Percentiles rank a stretch among this genome's conserved stretches.
These are phyloP conservation scores for Triplophysa siluroides DNA, from an alignment of 2,113 vertebrate species.

Conservation along the genomic window DNA sequence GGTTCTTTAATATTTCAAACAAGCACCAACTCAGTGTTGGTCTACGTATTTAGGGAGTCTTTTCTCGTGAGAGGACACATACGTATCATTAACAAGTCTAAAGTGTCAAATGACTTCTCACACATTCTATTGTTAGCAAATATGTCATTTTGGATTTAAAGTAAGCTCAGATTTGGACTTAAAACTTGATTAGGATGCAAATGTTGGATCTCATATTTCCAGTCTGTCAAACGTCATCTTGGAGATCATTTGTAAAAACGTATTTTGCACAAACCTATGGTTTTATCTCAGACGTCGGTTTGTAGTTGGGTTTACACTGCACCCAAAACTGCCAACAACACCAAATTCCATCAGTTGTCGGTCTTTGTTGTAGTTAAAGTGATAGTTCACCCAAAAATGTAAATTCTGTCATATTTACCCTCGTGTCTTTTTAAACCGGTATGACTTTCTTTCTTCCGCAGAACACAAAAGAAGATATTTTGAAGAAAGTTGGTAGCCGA, in stretches of 20 bases:
- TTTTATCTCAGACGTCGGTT: not conserved
- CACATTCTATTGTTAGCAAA: not conserved
- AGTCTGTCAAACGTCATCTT: not conserved
- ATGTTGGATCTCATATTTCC: not conserved
- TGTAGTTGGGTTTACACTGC: too few species aligned
- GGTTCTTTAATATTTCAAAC: conserved; percentile 45
- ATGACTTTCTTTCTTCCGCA: too few species aligned
- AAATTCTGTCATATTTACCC: too few species aligned
- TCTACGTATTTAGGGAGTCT: conserved; percentile 42
- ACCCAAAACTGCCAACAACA: too few species aligned
- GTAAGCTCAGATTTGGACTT: too few species aligned
- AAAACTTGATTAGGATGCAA: not conserved
- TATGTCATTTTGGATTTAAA: not conserved
- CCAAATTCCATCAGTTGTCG: too few species aligned
- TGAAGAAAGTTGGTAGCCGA: too few species aligned
- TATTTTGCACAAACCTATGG: not conserved
- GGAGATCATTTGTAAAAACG: not conserved
- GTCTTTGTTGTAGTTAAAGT: too few species aligned
- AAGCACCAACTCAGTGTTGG: conserved; percentile 5
- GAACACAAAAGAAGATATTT: too few species aligned
- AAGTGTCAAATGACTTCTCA: not conserved
- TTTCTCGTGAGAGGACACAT: conserved; percentile 20
- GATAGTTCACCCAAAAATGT: too few species aligned
- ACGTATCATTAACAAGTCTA: not conserved
- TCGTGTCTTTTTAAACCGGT: too few species aligned